Base-by-base conservation (phyloP, 2,113 vertebrate genomes). In the Anhinga anhinga region DNA sequence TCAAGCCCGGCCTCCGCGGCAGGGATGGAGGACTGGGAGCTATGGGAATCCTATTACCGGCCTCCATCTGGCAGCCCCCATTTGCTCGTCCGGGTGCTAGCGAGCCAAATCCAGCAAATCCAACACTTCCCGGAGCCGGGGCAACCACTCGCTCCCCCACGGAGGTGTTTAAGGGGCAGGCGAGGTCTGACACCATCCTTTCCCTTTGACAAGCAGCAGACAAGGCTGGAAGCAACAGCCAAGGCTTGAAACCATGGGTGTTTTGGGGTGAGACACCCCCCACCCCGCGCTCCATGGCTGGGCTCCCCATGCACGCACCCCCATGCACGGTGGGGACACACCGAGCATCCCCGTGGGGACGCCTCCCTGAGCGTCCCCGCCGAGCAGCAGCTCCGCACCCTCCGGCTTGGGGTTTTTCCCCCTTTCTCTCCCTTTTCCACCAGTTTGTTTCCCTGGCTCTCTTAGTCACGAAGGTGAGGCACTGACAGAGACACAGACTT, bases 391-490 rank as follows among this genome's bases (percentile, higher is more conserved):
- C 58, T 77, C 67, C 73, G 14, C 77, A 6, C 53, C 91, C 63
- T 91, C 81, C 53, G 7, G 13, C 55, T 58, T 30, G 8, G 58
- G 82, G 62, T 45, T 92, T 96, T 85, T 81, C 83, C 79, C 88
- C 72, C 11, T 94, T 92, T 95, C 76, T 27, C 90, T 92, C 88
- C 80, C 67, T 86, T 96, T 81, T 88, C 34, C 85, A 77, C 45
- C 53, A 26, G 34, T 94, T 96, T 95, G 49, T 91, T 95, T 96
- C 95, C 80, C 88, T 1, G 47, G 72, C 70, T 91, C 94, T 92
- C 95, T 97, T 97, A 97, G 96, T 97, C 97, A 97, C 6, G 4
- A 82, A 96, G 96, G 96, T 97, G 97, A 97, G 97, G 97, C 96
- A 19, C 95, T 84, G 92, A 81, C 91, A 94, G 92, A 97, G 94